These are phyloP conservation scores for Sitta europaea DNA, from an alignment of 2,113 vertebrate genomes.

Conservation along the genomic window DNA sequence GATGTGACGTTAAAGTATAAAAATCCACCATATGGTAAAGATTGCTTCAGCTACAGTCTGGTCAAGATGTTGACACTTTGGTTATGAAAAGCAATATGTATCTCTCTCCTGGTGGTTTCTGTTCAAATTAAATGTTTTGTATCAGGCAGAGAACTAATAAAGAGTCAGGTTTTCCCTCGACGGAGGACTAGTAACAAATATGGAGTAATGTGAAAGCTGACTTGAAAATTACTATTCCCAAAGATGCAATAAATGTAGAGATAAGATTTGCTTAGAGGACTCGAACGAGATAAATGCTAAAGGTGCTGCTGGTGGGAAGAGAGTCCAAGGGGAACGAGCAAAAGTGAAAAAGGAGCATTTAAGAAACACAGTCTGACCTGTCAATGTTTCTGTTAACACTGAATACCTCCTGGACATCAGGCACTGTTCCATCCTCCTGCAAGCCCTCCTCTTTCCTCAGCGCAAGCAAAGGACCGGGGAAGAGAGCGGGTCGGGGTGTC, in stretches of 20 bases:
- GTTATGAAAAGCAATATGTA: constrained; percentile 74
- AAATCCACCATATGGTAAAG: constrained; percentile 72
- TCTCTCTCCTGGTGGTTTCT: constrained; percentile 72
- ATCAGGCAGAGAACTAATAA: constrained; percentile 76
- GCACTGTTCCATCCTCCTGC: constrained; percentile 14
- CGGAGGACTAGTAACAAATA: constrained; percentile 72
- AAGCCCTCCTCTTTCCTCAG: not conserved
- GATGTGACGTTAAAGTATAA: constrained; percentile 54
- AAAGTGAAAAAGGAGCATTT: constrained; percentile 34
- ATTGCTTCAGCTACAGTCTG: constrained; percentile 58
- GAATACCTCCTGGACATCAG: constrained; percentile 14
- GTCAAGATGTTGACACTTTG: constrained; percentile 72
- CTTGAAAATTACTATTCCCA: constrained; percentile 77
- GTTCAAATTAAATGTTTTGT: constrained; percentile 78
- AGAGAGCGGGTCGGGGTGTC: not conserved
- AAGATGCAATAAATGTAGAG: constrained; percentile 70
- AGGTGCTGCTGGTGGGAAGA: constrained; percentile 64
- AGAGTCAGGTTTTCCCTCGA: constrained; percentile 63
- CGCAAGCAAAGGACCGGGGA: not conserved
- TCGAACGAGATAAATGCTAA: constrained; percentile 68
- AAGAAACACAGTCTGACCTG: constrained; percentile 45
- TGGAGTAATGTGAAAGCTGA: constrained; percentile 71
- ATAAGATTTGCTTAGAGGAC: constrained; percentile 69
- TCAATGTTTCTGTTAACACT: constrained; percentile 64
- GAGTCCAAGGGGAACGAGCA: not conserved